These are phyloP conservation scores for Peromyscus nudipes DNA, from an alignment of 2,797 vertebrate species.

Conservation along the genomic window DNA sequence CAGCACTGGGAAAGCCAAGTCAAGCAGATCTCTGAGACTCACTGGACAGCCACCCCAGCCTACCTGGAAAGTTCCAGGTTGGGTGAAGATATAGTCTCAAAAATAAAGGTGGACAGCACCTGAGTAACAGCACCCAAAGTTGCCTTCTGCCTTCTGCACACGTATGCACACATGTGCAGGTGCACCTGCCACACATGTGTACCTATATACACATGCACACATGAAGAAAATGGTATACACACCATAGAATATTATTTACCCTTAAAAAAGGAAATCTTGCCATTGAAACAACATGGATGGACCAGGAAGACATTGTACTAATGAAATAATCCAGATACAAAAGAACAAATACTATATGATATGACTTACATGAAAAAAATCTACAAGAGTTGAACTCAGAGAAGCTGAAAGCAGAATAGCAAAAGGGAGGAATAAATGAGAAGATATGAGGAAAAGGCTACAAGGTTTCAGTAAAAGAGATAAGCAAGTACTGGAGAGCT, in stretches of 20 bases:
- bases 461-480: neutral
- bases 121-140: neutral
- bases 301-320: neutral
- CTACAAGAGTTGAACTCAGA: neutral
- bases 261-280: constrained; percentile 13
- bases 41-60: neutral
- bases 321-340: neutral
- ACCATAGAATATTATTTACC: neutral
- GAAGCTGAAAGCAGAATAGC: neutral
- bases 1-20: neutral
- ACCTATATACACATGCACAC: neutral
- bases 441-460: neutral
- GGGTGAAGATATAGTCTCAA: neutral
- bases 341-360: neutral
- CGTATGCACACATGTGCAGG: neutral
- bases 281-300: neutral
- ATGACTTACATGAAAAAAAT: neutral
- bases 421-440: neutral
- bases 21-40: neutral
- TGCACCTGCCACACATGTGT: neutral
- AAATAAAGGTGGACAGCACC: neutral
- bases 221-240: neutral
- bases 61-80: neutral
- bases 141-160: neutral
- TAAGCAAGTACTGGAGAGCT: neutral